These are phyloP conservation scores for Drosophila subsilvestris DNA, from an alignment of 2,888 invertebrate species.

Conservation along the genomic window DNA sequence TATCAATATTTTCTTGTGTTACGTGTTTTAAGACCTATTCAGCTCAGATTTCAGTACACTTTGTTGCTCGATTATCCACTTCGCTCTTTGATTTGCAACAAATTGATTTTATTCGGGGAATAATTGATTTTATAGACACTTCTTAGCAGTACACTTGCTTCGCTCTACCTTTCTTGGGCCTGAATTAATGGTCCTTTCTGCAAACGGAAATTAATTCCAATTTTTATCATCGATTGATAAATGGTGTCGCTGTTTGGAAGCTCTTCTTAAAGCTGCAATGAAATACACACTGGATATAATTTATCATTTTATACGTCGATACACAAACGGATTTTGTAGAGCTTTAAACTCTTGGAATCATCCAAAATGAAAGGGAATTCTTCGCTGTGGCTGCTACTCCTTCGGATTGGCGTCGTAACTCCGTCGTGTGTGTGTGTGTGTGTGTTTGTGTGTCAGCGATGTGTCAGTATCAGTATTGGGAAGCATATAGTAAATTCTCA, in stretches of 20 bases:
- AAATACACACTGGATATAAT: not conserved
- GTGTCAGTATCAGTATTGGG: slow-evolving; percentile 5
- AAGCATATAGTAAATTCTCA: slow-evolving; percentile 15
- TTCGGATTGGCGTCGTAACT: not conserved
- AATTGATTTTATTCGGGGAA: not conserved
- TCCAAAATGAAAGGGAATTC: too few relatives aligned
- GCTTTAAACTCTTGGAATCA: not conserved
- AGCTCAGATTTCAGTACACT: not conserved
- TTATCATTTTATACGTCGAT: not conserved
- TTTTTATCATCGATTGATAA: not conserved
- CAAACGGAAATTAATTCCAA: not conserved
- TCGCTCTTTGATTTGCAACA: not conserved
- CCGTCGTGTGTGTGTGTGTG: not conserved
- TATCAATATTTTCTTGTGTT: not conserved
- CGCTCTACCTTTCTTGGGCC: not conserved
- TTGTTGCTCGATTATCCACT: not conserved
- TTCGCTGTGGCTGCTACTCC: too few relatives aligned
- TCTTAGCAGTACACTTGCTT: not conserved
- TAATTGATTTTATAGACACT: not conserved
- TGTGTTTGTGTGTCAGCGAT: too few relatives aligned
- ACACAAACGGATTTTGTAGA: not conserved
- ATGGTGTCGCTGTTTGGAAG: not conserved
- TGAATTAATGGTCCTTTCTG: not conserved
- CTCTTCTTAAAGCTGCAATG: not conserved
- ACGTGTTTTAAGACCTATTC: not conserved